Conservation (phyloP, 2,797 vertebrate species). For the Rhincodon typus region DNA sequence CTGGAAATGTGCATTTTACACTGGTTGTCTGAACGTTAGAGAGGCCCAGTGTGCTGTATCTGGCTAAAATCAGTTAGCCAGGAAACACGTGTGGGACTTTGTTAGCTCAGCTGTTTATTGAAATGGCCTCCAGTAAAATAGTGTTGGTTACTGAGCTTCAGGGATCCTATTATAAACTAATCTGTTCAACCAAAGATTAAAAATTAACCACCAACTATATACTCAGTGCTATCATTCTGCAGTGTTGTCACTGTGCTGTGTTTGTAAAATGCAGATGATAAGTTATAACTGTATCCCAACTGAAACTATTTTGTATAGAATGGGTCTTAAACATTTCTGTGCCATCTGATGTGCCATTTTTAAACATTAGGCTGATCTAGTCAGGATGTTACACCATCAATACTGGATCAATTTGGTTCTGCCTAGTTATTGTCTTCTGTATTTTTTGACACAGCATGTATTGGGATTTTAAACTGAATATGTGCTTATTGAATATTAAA, state of each 20-base stretch:
- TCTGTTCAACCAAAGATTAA: background rate
- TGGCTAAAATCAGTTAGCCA: background rate
- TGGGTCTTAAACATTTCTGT: background rate
- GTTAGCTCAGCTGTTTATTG: background rate
- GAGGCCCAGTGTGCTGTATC: background rate
- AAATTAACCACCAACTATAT: background rate
- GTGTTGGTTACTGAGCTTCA: background rate
- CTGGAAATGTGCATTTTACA: background rate
- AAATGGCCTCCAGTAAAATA: background rate
- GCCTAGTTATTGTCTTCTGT: no score
- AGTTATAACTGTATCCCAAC: no score
- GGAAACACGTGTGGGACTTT: background rate
- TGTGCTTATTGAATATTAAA: constrained; percentile 44
- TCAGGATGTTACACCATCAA: background rate
- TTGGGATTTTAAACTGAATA: constrained; percentile 39
- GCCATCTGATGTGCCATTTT: background rate
- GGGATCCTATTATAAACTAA: background rate
- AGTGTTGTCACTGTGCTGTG: background rate
- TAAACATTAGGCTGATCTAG: background rate
- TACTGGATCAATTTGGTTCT: background rate
- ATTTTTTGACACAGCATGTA: background rate
- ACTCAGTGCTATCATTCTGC: background rate
- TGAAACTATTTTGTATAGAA: background rate
- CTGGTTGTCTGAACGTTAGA: background rate
- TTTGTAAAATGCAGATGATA: background rate